Conservation (phyloP, 1,140 invertebrate genomes). For the Eulimnadia texana region DNA sequence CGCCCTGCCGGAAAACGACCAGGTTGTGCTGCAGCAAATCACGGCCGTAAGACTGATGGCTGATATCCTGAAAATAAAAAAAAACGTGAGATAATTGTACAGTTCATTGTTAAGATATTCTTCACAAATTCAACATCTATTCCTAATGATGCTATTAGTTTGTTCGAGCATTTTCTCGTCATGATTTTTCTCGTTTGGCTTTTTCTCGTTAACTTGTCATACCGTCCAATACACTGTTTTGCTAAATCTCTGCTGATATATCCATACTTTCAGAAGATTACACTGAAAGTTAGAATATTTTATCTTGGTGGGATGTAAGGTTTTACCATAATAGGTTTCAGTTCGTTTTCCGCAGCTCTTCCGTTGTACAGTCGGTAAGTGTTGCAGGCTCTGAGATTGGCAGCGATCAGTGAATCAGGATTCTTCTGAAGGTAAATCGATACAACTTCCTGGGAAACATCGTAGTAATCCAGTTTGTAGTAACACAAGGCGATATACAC, state of each 20-base stretch:
- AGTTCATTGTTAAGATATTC: no score
- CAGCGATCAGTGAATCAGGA: constrained; percentile 78
- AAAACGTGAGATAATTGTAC: no score
- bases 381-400: constrained; percentile 87
- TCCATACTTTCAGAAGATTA: no score
- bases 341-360: constrained; percentile 73
- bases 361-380: constrained; percentile 85
- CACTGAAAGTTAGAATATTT: neutral
- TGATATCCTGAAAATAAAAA: neutral
- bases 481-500: constrained; percentile 83
- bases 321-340: constrained; percentile 49
- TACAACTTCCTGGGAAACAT: constrained; percentile 85
- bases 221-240: no score
- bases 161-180: no score
- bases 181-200: no score
- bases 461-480: constrained; percentile 90
- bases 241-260: no score
- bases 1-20: constrained; percentile 88
- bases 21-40: constrained; percentile 91
- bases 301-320: neutral
- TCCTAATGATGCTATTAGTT: no score
- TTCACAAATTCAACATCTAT: no score
- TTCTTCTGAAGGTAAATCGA: constrained; percentile 83
- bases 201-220: no score
- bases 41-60: neutral